Evolutionary conservation across 2,888 invertebrate genomes (phyloP).

Genomic region (Aleiodes testaceus): DNA sequence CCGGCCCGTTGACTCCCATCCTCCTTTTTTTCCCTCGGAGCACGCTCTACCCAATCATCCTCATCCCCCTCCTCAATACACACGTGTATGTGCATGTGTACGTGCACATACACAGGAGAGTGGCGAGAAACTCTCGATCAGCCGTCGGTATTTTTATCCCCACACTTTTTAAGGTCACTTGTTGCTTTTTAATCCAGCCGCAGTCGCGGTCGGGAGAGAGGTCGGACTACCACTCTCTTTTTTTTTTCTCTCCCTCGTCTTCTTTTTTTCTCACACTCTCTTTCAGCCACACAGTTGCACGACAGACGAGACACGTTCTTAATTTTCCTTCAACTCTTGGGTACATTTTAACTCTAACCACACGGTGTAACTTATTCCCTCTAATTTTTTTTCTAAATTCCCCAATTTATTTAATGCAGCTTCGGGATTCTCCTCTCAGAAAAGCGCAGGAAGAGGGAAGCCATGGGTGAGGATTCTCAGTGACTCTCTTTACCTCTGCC

Average conservation of each 20-base stretch:
- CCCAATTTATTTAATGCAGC: neutral
- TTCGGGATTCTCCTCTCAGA: no score
- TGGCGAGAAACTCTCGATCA: slow-evolving; percentile 68
- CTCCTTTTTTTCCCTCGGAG: slow-evolving; percentile 46
- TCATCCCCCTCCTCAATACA: slow-evolving; percentile 40
- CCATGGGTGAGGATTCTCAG: no score
- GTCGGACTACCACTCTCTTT: slow-evolving; percentile 30
- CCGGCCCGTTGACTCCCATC: slow-evolving; percentile 50
- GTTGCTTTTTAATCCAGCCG: slow-evolving; percentile 70
- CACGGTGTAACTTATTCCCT: neutral
- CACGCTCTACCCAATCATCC: slow-evolving; percentile 51
- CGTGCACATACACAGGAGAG: slow-evolving; percentile 44
- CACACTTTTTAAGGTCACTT: slow-evolving; percentile 71
- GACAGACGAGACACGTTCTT: slow-evolving; percentile 32
- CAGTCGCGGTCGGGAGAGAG: slow-evolving; percentile 53
- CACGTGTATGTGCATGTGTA: slow-evolving; percentile 41
- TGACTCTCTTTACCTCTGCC: no score
- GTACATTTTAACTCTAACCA: slow-evolving; percentile 24
- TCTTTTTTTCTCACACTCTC: neutral
- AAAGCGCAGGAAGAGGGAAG: no score
- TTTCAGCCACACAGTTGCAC: slow-evolving; percentile 18
- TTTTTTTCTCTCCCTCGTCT: neutral
- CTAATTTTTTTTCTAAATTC: neutral
- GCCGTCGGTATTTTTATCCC: slow-evolving; percentile 68
- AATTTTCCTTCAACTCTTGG: slow-evolving; percentile 30